A percentile compares a stretch with the other conserved stretches of the same genome.
phyloP scores from a whole-genome alignment of 2,113 vertebrate species.

The Centropus unirufus region DNA sequence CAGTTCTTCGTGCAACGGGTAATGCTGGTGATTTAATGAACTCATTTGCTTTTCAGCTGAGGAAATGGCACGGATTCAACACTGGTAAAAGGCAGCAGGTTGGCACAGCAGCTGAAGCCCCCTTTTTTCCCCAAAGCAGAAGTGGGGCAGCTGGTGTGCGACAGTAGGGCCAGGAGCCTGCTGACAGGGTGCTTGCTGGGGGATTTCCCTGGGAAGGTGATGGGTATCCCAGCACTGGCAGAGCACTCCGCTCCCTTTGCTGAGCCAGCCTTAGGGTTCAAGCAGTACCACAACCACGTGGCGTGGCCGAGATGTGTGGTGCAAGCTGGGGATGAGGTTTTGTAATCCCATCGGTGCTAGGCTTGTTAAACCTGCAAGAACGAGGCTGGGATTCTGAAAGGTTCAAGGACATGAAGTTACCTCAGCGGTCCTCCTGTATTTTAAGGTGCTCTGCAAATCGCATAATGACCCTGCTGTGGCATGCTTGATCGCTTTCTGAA shows the following conservation, averaged over 20 bases:
- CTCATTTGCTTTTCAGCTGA: neutral
- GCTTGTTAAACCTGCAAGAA: neutral
- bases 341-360: neutral
- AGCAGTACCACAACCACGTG: fast-evolving
- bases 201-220: neutral
- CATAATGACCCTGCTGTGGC: neutral
- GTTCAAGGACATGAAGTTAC: neutral
- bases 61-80: neutral
- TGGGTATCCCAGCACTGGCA: fast-evolving
- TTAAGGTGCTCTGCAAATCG: neutral
- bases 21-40: neutral
- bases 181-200: neutral
- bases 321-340: neutral
- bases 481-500: neutral
- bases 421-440: neutral
- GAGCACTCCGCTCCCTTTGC: neutral
- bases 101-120: neutral
- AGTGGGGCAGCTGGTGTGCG: neutral
- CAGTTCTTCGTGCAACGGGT: neutral
- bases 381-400: neutral
- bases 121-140: neutral
- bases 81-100: neutral
- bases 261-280: neutral
- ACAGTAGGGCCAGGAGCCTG: neutral
- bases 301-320: fast-evolving